These are phyloP conservation scores for Teleiodes luculella DNA, from an alignment of 2,888 invertebrate genomes.

Conservation along the genomic window DNA sequence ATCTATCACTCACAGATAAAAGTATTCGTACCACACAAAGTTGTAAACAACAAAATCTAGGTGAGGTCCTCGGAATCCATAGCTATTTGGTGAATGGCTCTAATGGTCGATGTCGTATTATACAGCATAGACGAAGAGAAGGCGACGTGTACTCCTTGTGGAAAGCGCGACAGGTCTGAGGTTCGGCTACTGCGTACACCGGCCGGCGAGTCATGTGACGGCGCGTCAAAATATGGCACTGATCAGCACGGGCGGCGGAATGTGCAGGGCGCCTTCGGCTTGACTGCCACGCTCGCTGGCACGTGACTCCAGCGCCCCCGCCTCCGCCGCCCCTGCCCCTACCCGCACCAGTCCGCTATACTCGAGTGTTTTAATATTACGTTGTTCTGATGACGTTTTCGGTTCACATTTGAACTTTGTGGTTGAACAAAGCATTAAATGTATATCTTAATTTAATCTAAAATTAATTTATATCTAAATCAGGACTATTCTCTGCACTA, in stretches of 20 bases:
- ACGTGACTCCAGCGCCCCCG: conserved; percentile 51
- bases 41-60: conserved; percentile 24
- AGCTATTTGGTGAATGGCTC: conserved; percentile 35
- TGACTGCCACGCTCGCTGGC: conserved; percentile 53
- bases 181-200: conserved; percentile 36
- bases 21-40: neutral
- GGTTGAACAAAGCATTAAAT: too few relatives aligned
- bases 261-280: conserved; percentile 35
- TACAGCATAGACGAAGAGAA: conserved; percentile 34
- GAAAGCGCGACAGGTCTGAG: conserved; percentile 47
- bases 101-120: conserved; percentile 37
- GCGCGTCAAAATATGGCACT: conserved; percentile 55
- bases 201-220: conserved; percentile 62
- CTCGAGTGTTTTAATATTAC: conserved; percentile 24
- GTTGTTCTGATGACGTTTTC: neutral
- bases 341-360: conserved; percentile 24
- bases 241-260: conserved; percentile 40
- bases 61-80: conserved; percentile 52
- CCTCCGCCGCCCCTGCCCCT: conserved; percentile 20
- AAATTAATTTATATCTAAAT: too few relatives aligned
- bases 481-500: too few relatives aligned
- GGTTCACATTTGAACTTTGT: too few relatives aligned
- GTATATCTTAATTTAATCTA: too few relatives aligned
- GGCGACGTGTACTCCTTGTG: conserved; percentile 37
- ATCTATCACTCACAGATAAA: conserved; percentile 33